These are phyloP conservation scores for Caenorhabditis sp. DNA, from an alignment of 2,888 invertebrate genomes.

Conservation along the genomic window DNA sequence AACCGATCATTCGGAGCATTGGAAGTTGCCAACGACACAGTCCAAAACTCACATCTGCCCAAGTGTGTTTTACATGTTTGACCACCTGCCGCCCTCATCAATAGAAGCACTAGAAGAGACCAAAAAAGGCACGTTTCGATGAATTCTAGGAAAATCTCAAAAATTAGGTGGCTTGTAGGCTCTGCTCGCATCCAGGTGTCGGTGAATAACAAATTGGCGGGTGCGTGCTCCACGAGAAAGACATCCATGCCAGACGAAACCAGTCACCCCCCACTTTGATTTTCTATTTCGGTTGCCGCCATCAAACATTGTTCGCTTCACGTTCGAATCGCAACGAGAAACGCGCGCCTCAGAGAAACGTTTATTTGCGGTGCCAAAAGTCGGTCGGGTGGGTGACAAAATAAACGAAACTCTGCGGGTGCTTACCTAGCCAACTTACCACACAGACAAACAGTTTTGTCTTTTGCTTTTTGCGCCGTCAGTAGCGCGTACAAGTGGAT, in stretches of 20 bases:
- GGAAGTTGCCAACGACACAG: neutral
- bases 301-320: slow-evolving; percentile 49
- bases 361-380: slow-evolving; percentile 53
- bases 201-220: neutral
- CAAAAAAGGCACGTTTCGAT: neutral
- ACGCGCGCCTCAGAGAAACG: slow-evolving; percentile 31
- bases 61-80: neutral
- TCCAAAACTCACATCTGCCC: neutral
- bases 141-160: neutral
- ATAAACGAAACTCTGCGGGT: slow-evolving; percentile 19
- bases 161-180: too few relatives aligned
- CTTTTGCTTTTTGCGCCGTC: neutral
- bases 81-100: neutral
- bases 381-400: slow-evolving; percentile 24
- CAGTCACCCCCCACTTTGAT: slow-evolving; percentile 8
- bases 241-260: slow-evolving; percentile 19
- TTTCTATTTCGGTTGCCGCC: slow-evolving; percentile 34
- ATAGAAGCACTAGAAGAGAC: neutral
- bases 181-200: too few relatives aligned
- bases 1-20: neutral
- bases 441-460: slow-evolving; percentile 6
- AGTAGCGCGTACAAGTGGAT: neutral
- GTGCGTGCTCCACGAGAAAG: neutral
- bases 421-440: slow-evolving; percentile 10
- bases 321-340: slow-evolving; percentile 16